These are phyloP conservation scores for Lagopus leucura DNA, from an alignment of 2,113 vertebrate species.

Conservation along the genomic window DNA sequence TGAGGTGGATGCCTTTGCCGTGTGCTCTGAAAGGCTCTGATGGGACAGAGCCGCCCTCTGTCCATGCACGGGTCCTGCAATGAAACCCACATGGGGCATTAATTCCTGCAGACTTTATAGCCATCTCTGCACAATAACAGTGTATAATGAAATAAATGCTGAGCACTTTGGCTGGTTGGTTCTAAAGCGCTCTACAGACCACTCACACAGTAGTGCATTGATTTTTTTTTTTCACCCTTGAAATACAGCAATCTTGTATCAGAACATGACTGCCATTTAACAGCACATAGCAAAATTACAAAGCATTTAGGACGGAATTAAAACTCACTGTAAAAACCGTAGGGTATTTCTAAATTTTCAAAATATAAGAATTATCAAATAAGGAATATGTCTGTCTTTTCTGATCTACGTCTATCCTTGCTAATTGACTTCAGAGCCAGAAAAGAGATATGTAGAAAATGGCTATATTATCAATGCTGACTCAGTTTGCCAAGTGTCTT, in stretches of 20 bases:
- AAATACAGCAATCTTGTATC: slow-evolving; percentile 7
- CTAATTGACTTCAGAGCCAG: not conserved
- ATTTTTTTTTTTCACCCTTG: slow-evolving; percentile 57
- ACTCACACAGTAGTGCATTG: slow-evolving; percentile 50
- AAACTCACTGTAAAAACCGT: not conserved
- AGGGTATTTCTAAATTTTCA: slow-evolving; percentile 1
- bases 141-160: slow-evolving; percentile 57
- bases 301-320: not conserved
- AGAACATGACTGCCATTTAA: slow-evolving; percentile 30
- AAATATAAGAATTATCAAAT: not conserved
- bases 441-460: not conserved
- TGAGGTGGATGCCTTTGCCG: not conserved
- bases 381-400: not conserved
- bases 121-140: slow-evolving; percentile 54
- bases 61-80: not conserved
- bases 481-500: not conserved
- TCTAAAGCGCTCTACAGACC: slow-evolving; percentile 45
- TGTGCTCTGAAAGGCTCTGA: slow-evolving; percentile 3
- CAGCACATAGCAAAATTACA: not conserved
- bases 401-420: not conserved
- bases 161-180: slow-evolving; percentile 21
- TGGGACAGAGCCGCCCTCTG: slow-evolving; percentile 36
- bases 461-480: not conserved
- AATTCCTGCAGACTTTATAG: slow-evolving; percentile 59
- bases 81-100: not conserved